Evolutionary conservation across 2,888 invertebrate species (phyloP).

Genomic region (Oscheius sp.): DNA sequence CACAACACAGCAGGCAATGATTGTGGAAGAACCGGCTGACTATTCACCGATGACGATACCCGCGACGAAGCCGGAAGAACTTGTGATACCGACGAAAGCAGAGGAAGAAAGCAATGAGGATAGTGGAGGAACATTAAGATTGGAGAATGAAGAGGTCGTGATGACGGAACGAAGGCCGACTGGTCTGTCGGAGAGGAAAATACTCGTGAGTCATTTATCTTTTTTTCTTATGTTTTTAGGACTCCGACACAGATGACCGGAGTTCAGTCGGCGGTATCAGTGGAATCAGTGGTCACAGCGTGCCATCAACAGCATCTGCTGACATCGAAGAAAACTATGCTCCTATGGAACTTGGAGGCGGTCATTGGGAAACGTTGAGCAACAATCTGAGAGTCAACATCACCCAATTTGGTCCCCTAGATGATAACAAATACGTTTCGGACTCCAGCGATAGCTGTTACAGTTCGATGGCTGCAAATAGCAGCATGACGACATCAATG

Average conservation of each 20-base stretch:
- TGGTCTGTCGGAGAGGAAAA: not conserved
- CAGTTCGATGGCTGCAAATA: conserved; percentile 48
- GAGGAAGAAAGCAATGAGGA: conserved; percentile 16
- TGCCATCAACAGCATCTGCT: not conserved
- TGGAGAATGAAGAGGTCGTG: conserved; percentile 16
- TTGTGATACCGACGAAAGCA: not conserved
- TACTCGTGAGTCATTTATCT: not conserved
- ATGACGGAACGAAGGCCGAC: conserved; percentile 3
- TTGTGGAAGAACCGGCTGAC: conserved; percentile 20
- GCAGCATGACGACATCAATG: conserved; percentile 10
- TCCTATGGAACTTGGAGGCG: conserved; percentile 21
- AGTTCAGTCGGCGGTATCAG: conserved; percentile 23
- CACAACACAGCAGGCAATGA: conserved; percentile 7
- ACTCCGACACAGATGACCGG: conserved; percentile 25
- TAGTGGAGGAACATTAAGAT: conserved; percentile 39
- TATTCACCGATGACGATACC: conserved; percentile 13
- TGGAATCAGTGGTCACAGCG: not conserved
- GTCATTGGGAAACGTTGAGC: conserved; percentile 28
- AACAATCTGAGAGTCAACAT: conserved; percentile 33
- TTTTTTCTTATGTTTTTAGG: not conserved
- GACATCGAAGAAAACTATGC: conserved; percentile 25
- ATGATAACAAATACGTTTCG: conserved; percentile 38
- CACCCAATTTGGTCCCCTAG: conserved; percentile 32
- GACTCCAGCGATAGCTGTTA: conserved; percentile 61
- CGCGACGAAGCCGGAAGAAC: conserved; percentile 21